Evolutionary conservation across 53 echinoderm and acorn worm genomes (phyloP), one percentile per base, ranked within the genome.

Genomic region (Stichopus horrens): DNA sequence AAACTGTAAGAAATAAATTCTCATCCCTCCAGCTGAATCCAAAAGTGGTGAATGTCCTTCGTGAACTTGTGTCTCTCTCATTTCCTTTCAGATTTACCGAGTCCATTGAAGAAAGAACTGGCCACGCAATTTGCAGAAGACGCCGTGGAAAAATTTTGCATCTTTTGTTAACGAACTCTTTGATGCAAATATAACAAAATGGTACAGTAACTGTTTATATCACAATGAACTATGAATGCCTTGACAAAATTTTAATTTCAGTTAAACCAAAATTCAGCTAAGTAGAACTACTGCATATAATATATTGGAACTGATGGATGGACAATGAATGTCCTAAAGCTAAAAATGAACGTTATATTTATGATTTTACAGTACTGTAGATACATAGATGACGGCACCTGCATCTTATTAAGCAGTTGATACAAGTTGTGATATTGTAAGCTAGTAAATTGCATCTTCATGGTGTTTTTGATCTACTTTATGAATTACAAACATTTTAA

Each of bases 161-260:
- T 81, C 81, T 81, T 58, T 58, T 58, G 56, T 56, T 54, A 81
- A 20, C 56, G 81, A 81, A 81, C 55, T 81, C 20, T 58, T 57
- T 19, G 22, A 57, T 56, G 57, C 56, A 81, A 81, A 57, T 58
- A 56, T 81, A 56, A 21, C 56, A 81, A 81, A 56, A 81, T 81
- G 81, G 81, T 81, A 81, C 22, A 81, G 81, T 81, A 81, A 81
- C 9, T 81, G 23, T 58, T 81, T 81, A 55, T 81, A 81, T 81
- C 81, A 81, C 81, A 81, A 81, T 81, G 81, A 81, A 81, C 81
- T 53, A 81, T 81, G 57, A 79, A 18, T 71, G 19, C 19, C 19
- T 18, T 71, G 18, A n/a, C 14, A 37, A 37, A 37, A 37, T 37
- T 37, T 37, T 0, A 37, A 37, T 37, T 37, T 37, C 2, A 71